A percentile compares a stretch with the other conserved stretches of the same genome.
phyloP scores from a whole-genome alignment of 2,888 invertebrate species.

The Protodeltote pygarga region DNA sequence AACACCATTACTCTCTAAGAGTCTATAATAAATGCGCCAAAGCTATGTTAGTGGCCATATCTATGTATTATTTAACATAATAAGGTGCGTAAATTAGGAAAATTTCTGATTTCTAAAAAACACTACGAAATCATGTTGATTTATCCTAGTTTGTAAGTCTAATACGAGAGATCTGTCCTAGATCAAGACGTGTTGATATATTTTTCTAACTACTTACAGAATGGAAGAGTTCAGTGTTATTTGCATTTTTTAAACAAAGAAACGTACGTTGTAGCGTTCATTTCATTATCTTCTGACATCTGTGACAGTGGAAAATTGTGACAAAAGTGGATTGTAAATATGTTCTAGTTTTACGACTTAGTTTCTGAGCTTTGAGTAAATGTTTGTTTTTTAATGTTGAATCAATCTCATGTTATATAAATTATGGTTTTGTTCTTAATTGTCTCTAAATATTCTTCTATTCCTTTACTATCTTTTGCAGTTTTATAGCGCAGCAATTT shows the following conservation, averaged over 20 bases:
- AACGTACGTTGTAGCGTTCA: slow-evolving; percentile 19
- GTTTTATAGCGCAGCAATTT: slow-evolving; percentile 7
- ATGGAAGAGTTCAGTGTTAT: slow-evolving; percentile 16
- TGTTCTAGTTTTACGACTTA: slow-evolving; percentile 6
- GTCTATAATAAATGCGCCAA: too few species aligned
- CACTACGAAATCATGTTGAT: not conserved
- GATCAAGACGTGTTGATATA: slow-evolving; percentile 1
- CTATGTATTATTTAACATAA: too few species aligned
- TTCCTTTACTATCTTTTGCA: too few species aligned
- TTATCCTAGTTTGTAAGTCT: not conserved
- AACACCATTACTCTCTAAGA: too few species aligned
- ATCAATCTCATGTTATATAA: not conserved
- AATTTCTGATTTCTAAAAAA: not conserved
- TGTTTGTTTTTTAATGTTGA: too few species aligned
- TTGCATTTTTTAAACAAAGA: slow-evolving; percentile 14
- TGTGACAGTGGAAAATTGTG: slow-evolving; percentile 38
- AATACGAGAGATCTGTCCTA: not conserved
- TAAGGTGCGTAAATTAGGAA: too few species aligned
- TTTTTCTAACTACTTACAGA: slow-evolving; percentile 19
- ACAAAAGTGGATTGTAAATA: slow-evolving; percentile 27
- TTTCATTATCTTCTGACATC: slow-evolving; percentile 22
- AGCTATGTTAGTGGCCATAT: slow-evolving; percentile 30
- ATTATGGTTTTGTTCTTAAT: slow-evolving; percentile 4
- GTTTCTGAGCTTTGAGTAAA: slow-evolving; percentile 15
- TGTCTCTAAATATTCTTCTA: slow-evolving; percentile 21